Evolutionary conservation across 1,140 invertebrate species (phyloP).

Genomic region (Zaprionus africanus): DNA sequence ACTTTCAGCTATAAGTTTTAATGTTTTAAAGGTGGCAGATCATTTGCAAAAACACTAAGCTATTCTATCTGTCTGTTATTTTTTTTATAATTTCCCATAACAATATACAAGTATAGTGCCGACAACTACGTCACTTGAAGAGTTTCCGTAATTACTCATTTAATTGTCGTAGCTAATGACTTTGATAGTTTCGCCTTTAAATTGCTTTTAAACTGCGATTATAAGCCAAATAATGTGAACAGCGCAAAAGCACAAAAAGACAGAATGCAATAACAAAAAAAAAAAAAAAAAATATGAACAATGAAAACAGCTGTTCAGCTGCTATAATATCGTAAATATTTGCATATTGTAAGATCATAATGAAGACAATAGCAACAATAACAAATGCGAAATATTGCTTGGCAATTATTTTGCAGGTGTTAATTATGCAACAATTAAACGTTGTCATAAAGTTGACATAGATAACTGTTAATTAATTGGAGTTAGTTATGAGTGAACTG

Average conservation of each 20-base stretch:
- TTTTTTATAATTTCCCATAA: slow-evolving; percentile 4
- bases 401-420: slow-evolving; percentile 54
- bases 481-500: slow-evolving; percentile 1
- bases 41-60: not conserved
- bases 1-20: not conserved
- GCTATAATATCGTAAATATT: slow-evolving; percentile 56
- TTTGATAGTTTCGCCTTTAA: slow-evolving; percentile 39
- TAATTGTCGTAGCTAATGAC: slow-evolving; percentile 37
- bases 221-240: slow-evolving; percentile 39
- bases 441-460: slow-evolving; percentile 46
- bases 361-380: slow-evolving; percentile 13
- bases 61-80: not conserved
- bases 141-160: slow-evolving; percentile 29
- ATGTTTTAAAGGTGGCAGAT: not conserved
- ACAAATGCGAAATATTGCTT: slow-evolving; percentile 3
- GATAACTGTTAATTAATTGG: slow-evolving; percentile 27
- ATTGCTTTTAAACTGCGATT: slow-evolving; percentile 33
- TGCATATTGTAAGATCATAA: slow-evolving; percentile 50
- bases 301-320: slow-evolving; percentile 45
- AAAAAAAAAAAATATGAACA: not conserved
- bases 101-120: not conserved
- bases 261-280: not conserved
- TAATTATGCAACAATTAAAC: slow-evolving; percentile 60
- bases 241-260: slow-evolving; percentile 3
- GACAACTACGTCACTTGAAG: not conserved